Conservation (phyloP, 2,113 vertebrate species). For the Fregata magnificens region DNA sequence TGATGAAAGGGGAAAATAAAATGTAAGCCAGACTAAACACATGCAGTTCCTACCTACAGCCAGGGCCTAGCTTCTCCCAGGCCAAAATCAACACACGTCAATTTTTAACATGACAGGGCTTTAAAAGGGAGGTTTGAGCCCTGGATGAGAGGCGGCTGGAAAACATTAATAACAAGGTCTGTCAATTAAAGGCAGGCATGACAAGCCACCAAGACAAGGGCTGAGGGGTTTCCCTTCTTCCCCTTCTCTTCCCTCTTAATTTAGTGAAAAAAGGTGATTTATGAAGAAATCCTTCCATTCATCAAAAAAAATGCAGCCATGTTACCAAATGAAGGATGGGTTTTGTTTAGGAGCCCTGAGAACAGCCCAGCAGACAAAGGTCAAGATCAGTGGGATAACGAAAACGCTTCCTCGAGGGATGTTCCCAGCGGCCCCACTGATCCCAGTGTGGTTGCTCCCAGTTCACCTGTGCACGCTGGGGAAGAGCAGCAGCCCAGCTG, state of each 20-base stretch:
- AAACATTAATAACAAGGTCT: slow-evolving; percentile 67
- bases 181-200: slow-evolving; percentile 65
- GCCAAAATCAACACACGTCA: slow-evolving; percentile 77
- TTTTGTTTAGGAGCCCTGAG: neutral
- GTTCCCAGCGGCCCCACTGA: neutral
- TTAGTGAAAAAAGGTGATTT: neutral
- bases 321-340: neutral
- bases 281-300: neutral
- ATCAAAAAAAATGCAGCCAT: neutral
- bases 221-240: neutral
- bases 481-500: neutral
- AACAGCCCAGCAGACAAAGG: neutral
- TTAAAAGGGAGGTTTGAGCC: slow-evolving; percentile 60
- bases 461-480: neutral
- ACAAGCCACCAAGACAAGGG: slow-evolving; percentile 30
- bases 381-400: neutral
- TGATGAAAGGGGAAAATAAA: slow-evolving; percentile 77
- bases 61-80: slow-evolving; percentile 52
- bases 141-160: slow-evolving; percentile 61
- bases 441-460: neutral
- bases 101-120: slow-evolving; percentile 72
- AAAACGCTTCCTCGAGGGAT: neutral
- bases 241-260: neutral
- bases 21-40: slow-evolving; percentile 74
- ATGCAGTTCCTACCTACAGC: slow-evolving; percentile 74